phyloP scores from a whole-genome alignment of 2,797 vertebrate genomes.

The Pristis pectinata region DNA sequence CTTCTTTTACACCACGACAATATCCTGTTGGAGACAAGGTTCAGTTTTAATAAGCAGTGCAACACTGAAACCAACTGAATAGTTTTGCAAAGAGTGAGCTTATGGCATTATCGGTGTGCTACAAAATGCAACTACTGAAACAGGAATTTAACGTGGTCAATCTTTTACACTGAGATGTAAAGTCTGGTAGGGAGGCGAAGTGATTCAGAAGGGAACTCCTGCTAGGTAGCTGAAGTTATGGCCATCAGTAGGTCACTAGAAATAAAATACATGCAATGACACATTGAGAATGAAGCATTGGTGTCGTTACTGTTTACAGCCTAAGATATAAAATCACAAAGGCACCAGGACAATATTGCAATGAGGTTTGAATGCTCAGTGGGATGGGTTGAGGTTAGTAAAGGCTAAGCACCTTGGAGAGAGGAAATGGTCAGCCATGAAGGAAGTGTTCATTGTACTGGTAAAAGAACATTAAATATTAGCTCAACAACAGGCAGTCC shows the following conservation, averaged over 20 bases:
- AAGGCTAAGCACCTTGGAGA: not conserved
- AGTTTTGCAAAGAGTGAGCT: not conserved
- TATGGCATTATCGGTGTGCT: not conserved
- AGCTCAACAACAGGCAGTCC: not conserved
- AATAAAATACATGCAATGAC: not conserved
- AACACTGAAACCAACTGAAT: not conserved
- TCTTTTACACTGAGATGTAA: not conserved
- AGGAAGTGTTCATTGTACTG: not conserved
- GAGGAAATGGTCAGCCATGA: not conserved
- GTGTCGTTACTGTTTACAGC: not conserved
- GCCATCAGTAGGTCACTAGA: not conserved
- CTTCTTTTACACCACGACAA: not conserved
- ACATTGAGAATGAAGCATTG: not conserved
- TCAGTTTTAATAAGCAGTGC: not conserved
- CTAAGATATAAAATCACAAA: not conserved
- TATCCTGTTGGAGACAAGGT: slow-evolving; percentile 3
- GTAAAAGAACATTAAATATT: not conserved
- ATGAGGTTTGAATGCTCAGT: not conserved
- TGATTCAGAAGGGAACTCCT: too few species aligned
- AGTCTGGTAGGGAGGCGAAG: too few species aligned
- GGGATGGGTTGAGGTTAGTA: not conserved
- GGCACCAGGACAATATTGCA: not conserved
- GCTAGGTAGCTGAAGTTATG: too few species aligned
- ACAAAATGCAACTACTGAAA: not conserved
- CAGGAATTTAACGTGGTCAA: not conserved